Evolutionary conservation across 2,797 vertebrate genomes (phyloP).

Genomic region (Synanceia verrucosa): DNA sequence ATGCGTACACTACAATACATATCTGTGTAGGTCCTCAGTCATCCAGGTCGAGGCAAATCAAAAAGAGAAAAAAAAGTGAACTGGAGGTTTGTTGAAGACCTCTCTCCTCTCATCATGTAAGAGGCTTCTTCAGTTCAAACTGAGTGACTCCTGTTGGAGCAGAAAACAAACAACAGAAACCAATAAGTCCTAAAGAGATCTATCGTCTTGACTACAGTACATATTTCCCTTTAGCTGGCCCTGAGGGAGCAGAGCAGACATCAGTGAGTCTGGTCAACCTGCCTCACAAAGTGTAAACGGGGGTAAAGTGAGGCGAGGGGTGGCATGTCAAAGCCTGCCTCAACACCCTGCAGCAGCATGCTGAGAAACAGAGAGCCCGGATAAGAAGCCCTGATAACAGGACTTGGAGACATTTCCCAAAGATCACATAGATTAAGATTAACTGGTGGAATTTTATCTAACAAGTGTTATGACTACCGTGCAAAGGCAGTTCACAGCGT

Average conservation of each 20-base stretch:
- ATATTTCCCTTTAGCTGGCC: conserved; percentile 16
- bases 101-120: too few species aligned
- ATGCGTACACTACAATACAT: too few species aligned
- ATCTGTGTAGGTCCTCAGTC: too few species aligned
- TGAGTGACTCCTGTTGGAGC: too few species aligned
- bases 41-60: too few species aligned
- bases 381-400: conserved; percentile 46
- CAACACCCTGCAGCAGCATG: conserved; percentile 49
- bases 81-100: too few species aligned
- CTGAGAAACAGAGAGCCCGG: conserved; percentile 26
- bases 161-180: too few species aligned
- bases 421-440: conserved; percentile 42
- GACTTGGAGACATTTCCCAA: conserved; percentile 10
- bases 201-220: conserved; percentile 14
- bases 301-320: conserved; percentile 4
- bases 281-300: conserved; percentile 23
- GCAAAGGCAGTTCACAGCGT: background rate
- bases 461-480: conserved; percentile 33
- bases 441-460: conserved; percentile 58
- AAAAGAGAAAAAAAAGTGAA: too few species aligned
- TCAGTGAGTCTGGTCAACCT: conserved; percentile 16
- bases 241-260: conserved; percentile 7
- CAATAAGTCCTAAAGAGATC: too few species aligned
- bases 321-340: conserved; percentile 48
- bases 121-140: too few species aligned